These are phyloP conservation scores for Willisornis vidua DNA, from an alignment of 2,113 vertebrate species.

Conservation along the genomic window DNA sequence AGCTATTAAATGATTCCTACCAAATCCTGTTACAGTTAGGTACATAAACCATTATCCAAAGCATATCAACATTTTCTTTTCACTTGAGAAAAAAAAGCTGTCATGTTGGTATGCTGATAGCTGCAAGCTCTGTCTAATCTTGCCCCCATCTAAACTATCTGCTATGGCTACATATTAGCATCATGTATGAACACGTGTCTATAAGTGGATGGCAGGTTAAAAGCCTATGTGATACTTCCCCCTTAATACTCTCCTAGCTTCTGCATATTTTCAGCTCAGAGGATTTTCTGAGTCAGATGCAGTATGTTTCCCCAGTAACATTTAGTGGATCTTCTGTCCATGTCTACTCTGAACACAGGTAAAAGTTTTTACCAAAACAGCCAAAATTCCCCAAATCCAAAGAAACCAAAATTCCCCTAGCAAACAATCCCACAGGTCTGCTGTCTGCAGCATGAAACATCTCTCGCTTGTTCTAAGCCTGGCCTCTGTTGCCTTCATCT, in stretches of 20 bases:
- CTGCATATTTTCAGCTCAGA: background rate
- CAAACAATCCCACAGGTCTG: background rate
- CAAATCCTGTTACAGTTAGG: background rate
- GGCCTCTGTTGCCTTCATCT: background rate
- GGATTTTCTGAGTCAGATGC: background rate
- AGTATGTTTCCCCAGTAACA: background rate
- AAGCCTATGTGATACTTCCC: background rate
- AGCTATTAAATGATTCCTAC: background rate
- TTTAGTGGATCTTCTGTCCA: background rate
- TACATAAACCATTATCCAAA: background rate
- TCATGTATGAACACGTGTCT: background rate
- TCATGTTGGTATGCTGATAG: background rate
- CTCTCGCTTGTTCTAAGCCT: background rate
- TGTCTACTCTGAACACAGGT: background rate
- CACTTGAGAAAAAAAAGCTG: background rate
- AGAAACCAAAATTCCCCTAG: background rate
- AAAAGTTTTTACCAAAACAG: background rate
- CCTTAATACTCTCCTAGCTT: background rate
- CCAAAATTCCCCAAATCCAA: background rate
- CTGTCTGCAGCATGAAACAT: background rate
- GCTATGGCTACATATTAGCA: background rate
- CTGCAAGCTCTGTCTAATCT: background rate
- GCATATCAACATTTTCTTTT: background rate
- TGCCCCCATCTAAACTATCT: background rate
- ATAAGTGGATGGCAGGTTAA: background rate